phyloP scores from a whole-genome alignment of 2,888 invertebrate genomes.

The Hypercompe scribonia region DNA sequence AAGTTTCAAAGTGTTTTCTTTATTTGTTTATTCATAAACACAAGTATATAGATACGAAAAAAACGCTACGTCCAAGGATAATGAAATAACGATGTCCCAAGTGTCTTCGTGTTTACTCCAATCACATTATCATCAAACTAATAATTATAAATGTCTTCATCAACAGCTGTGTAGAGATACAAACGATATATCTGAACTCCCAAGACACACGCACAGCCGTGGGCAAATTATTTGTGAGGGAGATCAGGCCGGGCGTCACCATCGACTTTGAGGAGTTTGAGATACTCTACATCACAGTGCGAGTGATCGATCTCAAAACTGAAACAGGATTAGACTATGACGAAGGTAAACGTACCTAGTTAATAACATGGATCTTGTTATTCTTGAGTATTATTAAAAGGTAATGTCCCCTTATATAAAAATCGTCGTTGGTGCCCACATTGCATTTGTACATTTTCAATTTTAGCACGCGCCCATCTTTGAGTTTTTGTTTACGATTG shows the following conservation, averaged over 20 bases:
- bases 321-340: slow-evolving; percentile 76
- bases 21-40: no score
- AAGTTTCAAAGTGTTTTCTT: no score
- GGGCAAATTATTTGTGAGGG: slow-evolving; percentile 72
- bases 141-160: slow-evolving; percentile 12
- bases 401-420: no score
- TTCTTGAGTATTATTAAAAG: no score
- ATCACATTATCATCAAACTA: background rate
- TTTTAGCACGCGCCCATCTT: no score
- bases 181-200: slow-evolving; percentile 68
- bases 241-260: slow-evolving; percentile 73
- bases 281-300: slow-evolving; percentile 83
- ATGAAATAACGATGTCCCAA: no score
- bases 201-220: slow-evolving; percentile 63
- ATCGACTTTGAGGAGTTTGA: slow-evolving; percentile 88
- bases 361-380: background rate
- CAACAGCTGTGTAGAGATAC: slow-evolving; percentile 77
- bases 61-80: no score
- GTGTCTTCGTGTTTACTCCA: no score
- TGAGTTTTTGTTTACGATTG: no score
- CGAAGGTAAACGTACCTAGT: slow-evolving; percentile 75
- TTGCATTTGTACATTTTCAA: no score
- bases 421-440: no score
- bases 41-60: no score
- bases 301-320: slow-evolving; percentile 83